phyloP scores from a whole-genome alignment of 2,888 invertebrate species.

The Tanytarsus gracilentus region DNA sequence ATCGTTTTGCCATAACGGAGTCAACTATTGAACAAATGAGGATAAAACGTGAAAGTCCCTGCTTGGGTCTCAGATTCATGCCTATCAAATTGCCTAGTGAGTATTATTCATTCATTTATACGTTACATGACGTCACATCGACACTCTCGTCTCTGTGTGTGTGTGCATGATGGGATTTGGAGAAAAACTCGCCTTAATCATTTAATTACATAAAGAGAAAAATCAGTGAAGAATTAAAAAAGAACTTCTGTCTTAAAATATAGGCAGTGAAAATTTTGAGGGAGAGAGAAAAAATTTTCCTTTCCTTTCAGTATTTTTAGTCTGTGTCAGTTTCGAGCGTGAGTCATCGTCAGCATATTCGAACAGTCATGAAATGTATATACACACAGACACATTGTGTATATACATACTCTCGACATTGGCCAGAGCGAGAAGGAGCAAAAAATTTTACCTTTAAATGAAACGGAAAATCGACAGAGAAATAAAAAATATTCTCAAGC shows the following conservation, averaged over 20 bases:
- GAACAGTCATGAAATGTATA: conserved; percentile 11
- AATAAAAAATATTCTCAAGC: no score
- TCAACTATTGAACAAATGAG: conserved; percentile 44
- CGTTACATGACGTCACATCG: conserved; percentile 10
- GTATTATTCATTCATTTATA: conserved; percentile 26
- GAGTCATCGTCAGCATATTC: conserved; percentile 25
- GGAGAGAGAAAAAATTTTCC: neutral
- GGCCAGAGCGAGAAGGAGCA: conserved; percentile 2
- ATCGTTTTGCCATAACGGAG: neutral
- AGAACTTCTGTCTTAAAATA: no score
- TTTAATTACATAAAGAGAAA: no score
- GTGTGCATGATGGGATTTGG: neutral
- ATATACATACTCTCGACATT: neutral
- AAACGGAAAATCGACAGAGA: no score
- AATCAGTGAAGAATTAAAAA: no score
- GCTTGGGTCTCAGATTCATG: conserved; percentile 53
- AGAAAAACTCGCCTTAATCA: no score
- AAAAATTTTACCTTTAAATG: no score
- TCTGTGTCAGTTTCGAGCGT: conserved; percentile 24
- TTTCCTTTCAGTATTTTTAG: conserved; percentile 13
- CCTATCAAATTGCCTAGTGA: conserved; percentile 44
- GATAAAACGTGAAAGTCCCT: conserved; percentile 56
- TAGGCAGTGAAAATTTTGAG: no score
- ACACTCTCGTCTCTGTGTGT: conserved; percentile 1
- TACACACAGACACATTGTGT: conserved; percentile 17